Evolutionary conservation across 2,797 vertebrate genomes (phyloP), one percentile per base, ranked within the genome.

Genomic region (Poeciliopsis infans): DNA sequence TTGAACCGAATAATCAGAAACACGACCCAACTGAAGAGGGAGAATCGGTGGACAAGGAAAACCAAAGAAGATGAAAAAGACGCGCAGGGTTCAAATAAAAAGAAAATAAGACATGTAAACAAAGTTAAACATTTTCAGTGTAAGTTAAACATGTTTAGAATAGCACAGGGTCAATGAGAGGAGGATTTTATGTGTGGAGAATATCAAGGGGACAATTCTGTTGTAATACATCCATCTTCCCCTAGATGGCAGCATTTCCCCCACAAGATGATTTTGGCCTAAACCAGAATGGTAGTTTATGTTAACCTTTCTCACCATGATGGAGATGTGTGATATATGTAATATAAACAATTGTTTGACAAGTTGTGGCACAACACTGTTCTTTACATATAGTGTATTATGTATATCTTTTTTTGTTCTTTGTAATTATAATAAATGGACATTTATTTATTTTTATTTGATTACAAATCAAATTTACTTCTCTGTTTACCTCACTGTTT

Each of bases 201-300:
- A 4, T 41, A 69, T 69, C 16, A 61, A 28, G n/a, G 28, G 31
- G n/a, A n/a, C 5, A 1, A 25, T 15, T 59, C 18, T 66, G 36
- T 5, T 79, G 59, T 66, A 83, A 15, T 85, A 55, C 25, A 72
- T 2, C 18, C 4, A n/a, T 55, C 0, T 28, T 46, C 66, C 86
- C 0, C 79, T 78, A 83, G 90, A 74, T 90, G 86, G 64, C 5
- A 90, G 80, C 78, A 86, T 20, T 11, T 2, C 4, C 2, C 1
- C 20, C 20, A 11, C 12, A 16, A 51, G 23, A 69, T 75, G 3
- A 5, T 68, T 5, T 5, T 5, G 18, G 16, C 53, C 3, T 1
- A 71, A 55, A 69, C 18, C 64, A 82, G 20, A 57, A 28, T 25
- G 41, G 39, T 12, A 41, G 4, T 43, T 68, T 4, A 68, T n/a